Conservation (phyloP, 2,888 invertebrate species). For the Kuschelorhynchus macadamiae region DNA sequence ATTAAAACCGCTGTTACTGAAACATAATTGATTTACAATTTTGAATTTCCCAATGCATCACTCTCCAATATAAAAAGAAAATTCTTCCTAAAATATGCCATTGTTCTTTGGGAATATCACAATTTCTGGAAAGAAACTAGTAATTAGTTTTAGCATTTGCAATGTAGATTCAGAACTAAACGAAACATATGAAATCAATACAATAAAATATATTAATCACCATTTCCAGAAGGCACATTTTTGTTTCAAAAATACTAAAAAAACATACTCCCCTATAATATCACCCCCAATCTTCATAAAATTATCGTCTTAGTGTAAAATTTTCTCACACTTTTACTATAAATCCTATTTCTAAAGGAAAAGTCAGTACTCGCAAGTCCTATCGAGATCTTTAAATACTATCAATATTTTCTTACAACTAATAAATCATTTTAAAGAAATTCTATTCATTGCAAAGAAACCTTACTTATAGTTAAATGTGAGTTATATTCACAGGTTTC, state of each 20-base stretch:
- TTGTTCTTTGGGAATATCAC: no score
- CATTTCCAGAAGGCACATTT: slow-evolving; percentile 40
- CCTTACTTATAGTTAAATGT: not conserved
- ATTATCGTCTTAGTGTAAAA: not conserved
- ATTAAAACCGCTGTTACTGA: no score
- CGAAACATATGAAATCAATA: not conserved
- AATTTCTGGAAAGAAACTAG: no score
- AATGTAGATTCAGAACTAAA: slow-evolving; percentile 8
- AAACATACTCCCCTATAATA: slow-evolving; percentile 3
- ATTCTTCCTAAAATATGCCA: no score
- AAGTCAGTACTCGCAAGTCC: not conserved
- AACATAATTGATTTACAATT: no score
- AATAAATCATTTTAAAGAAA: slow-evolving; percentile 12
- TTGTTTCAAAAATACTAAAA: slow-evolving; percentile 9
- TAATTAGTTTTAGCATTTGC: no score
- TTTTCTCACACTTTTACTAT: not conserved
- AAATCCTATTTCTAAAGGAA: slow-evolving; percentile 1
- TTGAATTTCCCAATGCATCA: no score
- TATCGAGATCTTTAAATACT: slow-evolving; percentile 34
- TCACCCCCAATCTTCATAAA: not conserved
- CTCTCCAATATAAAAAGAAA: no score
- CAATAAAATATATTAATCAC: slow-evolving; percentile 7
- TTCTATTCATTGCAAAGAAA: slow-evolving; percentile 32
- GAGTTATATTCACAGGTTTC: slow-evolving; percentile 11
- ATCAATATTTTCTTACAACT: slow-evolving; percentile 19